Conservation (phyloP, 1,140 invertebrate genomes). For the Limonius californicus region DNA sequence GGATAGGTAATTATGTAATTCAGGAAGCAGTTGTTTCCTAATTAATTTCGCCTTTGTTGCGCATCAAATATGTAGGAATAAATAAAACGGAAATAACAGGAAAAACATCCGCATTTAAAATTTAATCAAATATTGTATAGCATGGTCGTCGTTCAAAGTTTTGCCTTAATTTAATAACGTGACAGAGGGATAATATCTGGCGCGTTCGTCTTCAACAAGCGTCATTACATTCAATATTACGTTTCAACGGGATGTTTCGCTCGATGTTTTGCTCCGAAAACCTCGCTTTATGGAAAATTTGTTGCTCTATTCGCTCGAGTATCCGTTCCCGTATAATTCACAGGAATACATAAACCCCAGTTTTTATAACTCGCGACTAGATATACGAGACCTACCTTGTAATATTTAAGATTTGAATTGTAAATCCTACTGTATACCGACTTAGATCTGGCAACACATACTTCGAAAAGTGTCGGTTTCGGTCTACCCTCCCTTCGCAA, state of each 20-base stretch:
- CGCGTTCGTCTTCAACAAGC: constrained; percentile 1
- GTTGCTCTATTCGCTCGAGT: not conserved
- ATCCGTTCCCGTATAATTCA: constrained; percentile 1
- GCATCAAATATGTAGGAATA: no score
- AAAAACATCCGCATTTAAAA: no score
- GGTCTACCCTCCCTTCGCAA: no score
- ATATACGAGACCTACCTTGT: not conserved
- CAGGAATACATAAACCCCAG: not conserved
- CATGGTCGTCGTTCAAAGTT: not conserved
- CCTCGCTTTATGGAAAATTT: not conserved
- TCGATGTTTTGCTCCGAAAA: not conserved
- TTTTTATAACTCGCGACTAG: not conserved
- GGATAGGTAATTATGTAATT: no score
- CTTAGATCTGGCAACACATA: no score
- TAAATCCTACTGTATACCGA: not conserved
- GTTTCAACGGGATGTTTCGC: not conserved
- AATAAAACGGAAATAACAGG: no score
- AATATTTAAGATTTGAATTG: constrained; percentile 1
- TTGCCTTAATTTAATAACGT: not conserved
- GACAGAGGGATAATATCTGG: constrained; percentile 1
- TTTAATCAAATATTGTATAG: not conserved
- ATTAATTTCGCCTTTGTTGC: no score
- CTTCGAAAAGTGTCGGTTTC: no score
- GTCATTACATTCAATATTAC: constrained; percentile 1
- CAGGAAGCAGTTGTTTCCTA: no score